Percentiles rank a stretch among this genome's conserved stretches.
Evolutionary conservation across 2,113 vertebrate species (phyloP).

Genomic region (Tinamus guttatus): DNA sequence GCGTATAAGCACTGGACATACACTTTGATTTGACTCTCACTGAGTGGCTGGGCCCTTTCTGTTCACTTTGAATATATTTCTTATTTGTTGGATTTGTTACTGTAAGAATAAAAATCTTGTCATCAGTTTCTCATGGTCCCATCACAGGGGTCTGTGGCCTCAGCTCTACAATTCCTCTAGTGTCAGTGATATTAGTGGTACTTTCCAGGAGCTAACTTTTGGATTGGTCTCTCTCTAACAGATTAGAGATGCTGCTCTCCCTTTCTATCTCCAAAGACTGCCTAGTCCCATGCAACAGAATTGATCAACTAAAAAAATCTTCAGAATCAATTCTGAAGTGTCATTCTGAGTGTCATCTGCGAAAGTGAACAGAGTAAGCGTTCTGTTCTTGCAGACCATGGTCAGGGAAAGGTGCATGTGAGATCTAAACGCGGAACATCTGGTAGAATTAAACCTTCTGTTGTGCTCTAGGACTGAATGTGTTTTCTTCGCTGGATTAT

Average conservation of each 20-base stretch:
- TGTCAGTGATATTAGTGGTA: not conserved
- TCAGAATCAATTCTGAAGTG: slow-evolving; percentile 8
- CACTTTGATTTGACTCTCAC: not conserved
- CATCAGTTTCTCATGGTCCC: not conserved
- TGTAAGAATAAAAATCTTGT: not conserved
- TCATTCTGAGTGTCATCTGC: not conserved
- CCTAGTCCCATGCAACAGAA: not conserved
- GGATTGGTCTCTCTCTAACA: not conserved
- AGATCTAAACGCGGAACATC: not conserved
- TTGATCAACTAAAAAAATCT: not conserved
- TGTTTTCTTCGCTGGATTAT: not conserved
- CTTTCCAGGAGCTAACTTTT: not conserved
- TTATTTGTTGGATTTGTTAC: not conserved
- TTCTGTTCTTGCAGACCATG: not conserved
- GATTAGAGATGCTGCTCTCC: not conserved
- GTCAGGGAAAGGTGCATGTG: not conserved
- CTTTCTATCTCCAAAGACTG: not conserved
- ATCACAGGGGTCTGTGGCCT: rapidly evolving
- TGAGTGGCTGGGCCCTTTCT: not conserved
- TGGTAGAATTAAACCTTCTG: not conserved
- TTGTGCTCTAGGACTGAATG: not conserved
- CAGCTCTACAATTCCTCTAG: not conserved
- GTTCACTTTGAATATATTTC: not conserved
- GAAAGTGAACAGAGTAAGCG: not conserved
- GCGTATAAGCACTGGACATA: not conserved